Evolutionary conservation across 2,797 vertebrate genomes (phyloP), one percentile per base, ranked within the genome.

Genomic region (Argentina silus): DNA sequence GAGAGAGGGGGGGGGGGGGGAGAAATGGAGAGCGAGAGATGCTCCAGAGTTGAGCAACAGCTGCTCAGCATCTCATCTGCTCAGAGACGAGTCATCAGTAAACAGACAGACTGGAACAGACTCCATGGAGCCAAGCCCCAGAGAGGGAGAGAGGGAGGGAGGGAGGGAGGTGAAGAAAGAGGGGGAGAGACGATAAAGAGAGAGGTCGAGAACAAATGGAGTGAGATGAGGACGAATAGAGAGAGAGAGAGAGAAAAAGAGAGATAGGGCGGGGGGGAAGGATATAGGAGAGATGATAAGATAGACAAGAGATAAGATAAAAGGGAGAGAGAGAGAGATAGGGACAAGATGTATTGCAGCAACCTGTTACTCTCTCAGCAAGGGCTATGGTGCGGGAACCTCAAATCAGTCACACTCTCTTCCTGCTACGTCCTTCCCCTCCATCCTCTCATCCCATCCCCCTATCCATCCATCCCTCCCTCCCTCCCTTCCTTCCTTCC

Each of bases 31-130:
- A 51, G 57, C 44, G 74, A 74, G 77, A 64, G 71, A 73, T 67
- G 83, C 72, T 70, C 77, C 72, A 80, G 36, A 82, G 80, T 81
- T 73, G 63, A 83, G 90, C 88, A 93, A 93, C 92, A 93, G 92
- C 92, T 94, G 93, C 89, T 88, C 79, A 88, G 85, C 88, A 92
- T 93, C 93, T 93, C 92, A 94, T 94, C 92, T 94, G 93, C 86
- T 87, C 85, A 83, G 84, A 91, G 90, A 89, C 84, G 86, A 88
- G 87, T 92, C 91, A 90, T 92, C 90, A 92, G 88, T 83, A 85
- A 91, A 86, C 88, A 92, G 89, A 92, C 90, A 90, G 86, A 92
- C 89, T 88, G 88, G 89, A 93, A 92, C 89, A 83, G 70, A 90
- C 87, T 87, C 86, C 86, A 88, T 83, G 64, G 85, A 91, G 87